phyloP scores from a whole-genome alignment of 1,140 invertebrate genomes.

The Hyles euphorbiae region DNA sequence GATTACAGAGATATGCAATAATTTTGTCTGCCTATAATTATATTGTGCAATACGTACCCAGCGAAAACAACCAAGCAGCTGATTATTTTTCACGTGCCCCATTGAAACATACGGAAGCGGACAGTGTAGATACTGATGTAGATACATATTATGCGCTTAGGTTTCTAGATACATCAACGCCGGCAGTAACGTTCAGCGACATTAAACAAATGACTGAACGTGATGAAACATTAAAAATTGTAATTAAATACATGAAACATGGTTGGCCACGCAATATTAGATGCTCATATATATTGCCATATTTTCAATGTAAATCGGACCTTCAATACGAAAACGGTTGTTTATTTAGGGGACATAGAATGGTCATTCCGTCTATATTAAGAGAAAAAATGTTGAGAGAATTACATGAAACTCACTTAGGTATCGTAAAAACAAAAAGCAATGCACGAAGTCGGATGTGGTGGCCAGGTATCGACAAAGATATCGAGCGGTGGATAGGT shows the following conservation, averaged over 20 bases:
- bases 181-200: conserved; percentile 5
- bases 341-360: no score
- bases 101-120: neutral
- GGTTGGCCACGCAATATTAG: conserved; percentile 21
- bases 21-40: no score
- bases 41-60: no score
- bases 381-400: no score
- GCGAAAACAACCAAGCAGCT: conserved; percentile 18
- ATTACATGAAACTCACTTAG: no score
- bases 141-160: neutral
- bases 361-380: no score
- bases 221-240: conserved; percentile 7
- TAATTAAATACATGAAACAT: neutral
- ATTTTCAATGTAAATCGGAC: conserved; percentile 6
- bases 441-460: conserved; percentile 24
- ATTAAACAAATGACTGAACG: conserved; percentile 9
- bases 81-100: conserved; percentile 29
- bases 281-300: conserved; percentile 11
- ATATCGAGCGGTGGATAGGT: conserved; percentile 14
- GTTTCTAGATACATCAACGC: conserved; percentile 5
- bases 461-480: conserved; percentile 14
- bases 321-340: no score
- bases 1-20: conserved; percentile 28
- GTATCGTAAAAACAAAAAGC: no score
- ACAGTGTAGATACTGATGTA: neutral